Evolutionary conservation across 1,140 invertebrate species (phyloP), one percentile per base, ranked within the genome.

Genomic region (Chelonus insularis): DNA sequence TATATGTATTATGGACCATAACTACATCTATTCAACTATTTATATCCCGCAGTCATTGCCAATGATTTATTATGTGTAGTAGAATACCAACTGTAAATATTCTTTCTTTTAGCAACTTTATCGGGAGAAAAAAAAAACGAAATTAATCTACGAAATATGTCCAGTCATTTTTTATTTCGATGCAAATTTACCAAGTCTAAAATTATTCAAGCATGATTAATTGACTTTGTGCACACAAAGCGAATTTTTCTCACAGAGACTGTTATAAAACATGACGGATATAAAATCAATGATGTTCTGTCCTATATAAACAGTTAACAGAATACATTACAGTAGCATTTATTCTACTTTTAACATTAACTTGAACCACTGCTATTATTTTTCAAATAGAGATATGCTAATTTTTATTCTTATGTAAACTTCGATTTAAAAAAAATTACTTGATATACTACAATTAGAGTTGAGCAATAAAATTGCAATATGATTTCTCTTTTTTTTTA

Each of bases 371-470:
- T 12, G 14, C 37, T 43, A 36, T 52, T 63, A 58, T 56, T 60
- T 56, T 29, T 11, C 51, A 57, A 37, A 48, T 59, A 56, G 55
- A 64, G 54, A 57, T 59, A 64, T 55, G 62, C 57, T 59, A 64
- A 64, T 56, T 29, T 64, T 57, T 60, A 51, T 64, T 60, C 60
- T 55, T 50, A 18, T 51, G 36, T 18, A 34, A 9, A 43, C 39
- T 57, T 52, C 8, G 58, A n/a, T 11, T 34, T 11, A 34, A 34
- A 2, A 11, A 34, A 34, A 4, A 34, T 34, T 34, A 8, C 32
- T 1, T 34, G 1, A 34, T 34, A 34, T 34, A 8, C n/a, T 8
- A 1, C 7, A 34, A 34, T 2, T n/a, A n/a, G n/a, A 11, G 1
- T 11, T 34, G 1, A 34, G 32, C 32, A n/a, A n/a, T n/a, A n/a